These are phyloP conservation scores for Orthosia incerta DNA, from an alignment of 2,888 invertebrate genomes.

Conservation along the genomic window DNA sequence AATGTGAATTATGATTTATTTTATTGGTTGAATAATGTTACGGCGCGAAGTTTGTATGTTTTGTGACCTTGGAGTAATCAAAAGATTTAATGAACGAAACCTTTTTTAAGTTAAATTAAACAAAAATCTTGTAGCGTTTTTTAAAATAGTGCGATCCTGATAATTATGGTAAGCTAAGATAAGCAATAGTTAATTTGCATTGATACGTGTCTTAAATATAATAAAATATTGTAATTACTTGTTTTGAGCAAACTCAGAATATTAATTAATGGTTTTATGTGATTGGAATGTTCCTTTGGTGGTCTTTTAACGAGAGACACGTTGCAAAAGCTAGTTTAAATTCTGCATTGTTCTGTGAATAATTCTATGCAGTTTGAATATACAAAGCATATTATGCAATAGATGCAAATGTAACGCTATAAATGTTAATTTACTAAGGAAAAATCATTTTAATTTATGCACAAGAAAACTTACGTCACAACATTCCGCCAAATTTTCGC, in stretches of 20 bases:
- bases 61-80: conserved; percentile 13
- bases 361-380: conserved; percentile 28
- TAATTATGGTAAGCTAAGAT: too few species aligned
- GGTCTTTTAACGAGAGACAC: background rate
- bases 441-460: conserved; percentile 10
- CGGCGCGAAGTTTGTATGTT: conserved; percentile 1
- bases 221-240: background rate
- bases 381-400: background rate
- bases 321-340: conserved; percentile 19
- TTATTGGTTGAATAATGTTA: background rate
- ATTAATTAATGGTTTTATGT: conserved; percentile 24
- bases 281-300: conserved; percentile 15
- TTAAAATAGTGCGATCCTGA: too few species aligned
- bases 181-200: background rate
- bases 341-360: conserved; percentile 34
- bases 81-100: background rate
- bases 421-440: background rate
- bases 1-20: background rate
- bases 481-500: conserved; percentile 21
- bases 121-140: too few species aligned
- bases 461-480: background rate
- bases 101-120: too few species aligned
- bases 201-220: background rate
- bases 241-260: conserved; percentile 11
- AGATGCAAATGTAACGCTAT: background rate